Evolutionary conservation across 2,797 vertebrate genomes (phyloP), one percentile per base, ranked within the genome.

Genomic region (Protonibea diacanthus): DNA sequence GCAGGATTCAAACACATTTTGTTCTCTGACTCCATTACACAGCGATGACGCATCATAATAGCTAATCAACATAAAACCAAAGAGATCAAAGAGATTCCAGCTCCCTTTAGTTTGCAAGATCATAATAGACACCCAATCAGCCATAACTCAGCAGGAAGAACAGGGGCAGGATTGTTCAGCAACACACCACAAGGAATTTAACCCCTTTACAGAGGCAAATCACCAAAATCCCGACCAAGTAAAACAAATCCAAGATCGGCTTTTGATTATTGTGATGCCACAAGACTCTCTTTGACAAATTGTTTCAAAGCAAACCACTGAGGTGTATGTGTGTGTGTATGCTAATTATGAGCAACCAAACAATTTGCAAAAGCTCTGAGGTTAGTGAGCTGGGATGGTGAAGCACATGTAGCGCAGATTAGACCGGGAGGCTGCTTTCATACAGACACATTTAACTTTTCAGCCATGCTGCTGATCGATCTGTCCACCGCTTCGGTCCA

Each of bases 241-340:
- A 63, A 80, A 87, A 83, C 83, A 86, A 90, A 92, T 87, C 64
- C 49, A 12, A 38, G 56, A 78, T 27, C 13, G 60, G 51, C 67
- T 82, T 81, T 80, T 71, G 67, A 79, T 83, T 83, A 82, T 82
- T 44, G 48, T 49, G 53, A 75, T 47, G 65, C 80, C 81, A 64
- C 80, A 83, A 82, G 60, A 66, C n/a, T 59, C 60, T 59, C 48
- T 64, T 48, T 75, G 76, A 85, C 81, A 75, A 83, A 84, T 88
- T 56, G 63, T 72, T 77, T 82, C 65, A 73, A 66, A 83, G 76
- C 49, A 81, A 90, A 86, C 76, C 61, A 51, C 80, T 0, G 57
- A 51, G 63, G 23, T 52, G 21, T 25, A 15, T 40, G 40, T 27
- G 60, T 69, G 69, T 65, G 60, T 69, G 44, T 44, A 33, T 58